These are phyloP conservation scores for Salvelinus namaycush DNA, from an alignment of 2,113 vertebrate genomes.

Conservation along the genomic window DNA sequence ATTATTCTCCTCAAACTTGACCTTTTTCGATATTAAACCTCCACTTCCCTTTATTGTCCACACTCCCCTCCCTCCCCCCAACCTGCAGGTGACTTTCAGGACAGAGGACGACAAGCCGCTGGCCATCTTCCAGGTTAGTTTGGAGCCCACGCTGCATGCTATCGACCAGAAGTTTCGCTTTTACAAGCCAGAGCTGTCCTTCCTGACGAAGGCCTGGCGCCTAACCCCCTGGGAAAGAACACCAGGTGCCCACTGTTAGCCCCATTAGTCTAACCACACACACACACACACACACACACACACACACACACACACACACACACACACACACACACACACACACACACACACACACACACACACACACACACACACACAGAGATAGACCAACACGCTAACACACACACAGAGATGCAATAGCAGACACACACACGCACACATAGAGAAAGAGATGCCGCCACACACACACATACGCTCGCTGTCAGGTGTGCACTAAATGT, in stretches of 20 bases:
- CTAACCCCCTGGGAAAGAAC: slow-evolving; percentile 81
- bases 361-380: too few species aligned
- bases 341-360: background rate
- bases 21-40: background rate
- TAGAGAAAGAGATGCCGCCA: background rate
- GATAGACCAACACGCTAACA: background rate
- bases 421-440: background rate
- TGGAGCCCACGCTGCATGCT: slow-evolving; percentile 84
- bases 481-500: slow-evolving; percentile 58
- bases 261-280: slow-evolving; percentile 8
- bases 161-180: slow-evolving; percentile 92
- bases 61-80: background rate
- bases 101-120: slow-evolving; percentile 78
- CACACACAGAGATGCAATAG: background rate
- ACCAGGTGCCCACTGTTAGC: slow-evolving; percentile 68
- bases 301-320: too few species aligned
- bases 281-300: background rate
- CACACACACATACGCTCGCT: slow-evolving; percentile 20
- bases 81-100: slow-evolving; percentile 82
- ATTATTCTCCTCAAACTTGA: too few species aligned
- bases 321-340: background rate
- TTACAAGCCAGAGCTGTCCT: slow-evolving; percentile 90
- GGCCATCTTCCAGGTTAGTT: slow-evolving; percentile 81
- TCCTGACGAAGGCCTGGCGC: slow-evolving; percentile 94
- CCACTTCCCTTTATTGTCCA: background rate